Conservation (phyloP, 2,113 vertebrate species). For the human (Homo sapiens) region GRCh38 chrX:148226001-148226500, state of each 20-base stretch:
- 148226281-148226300: background rate
- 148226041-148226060: background rate
- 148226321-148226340: background rate
- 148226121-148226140: background rate
- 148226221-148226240: background rate
- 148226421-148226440: background rate
- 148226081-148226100: background rate
- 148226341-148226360: background rate
- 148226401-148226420: background rate
- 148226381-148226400: background rate
- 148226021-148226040: background rate
- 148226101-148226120: background rate
- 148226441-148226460: background rate
- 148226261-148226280: background rate
- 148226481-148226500: constrained; percentile 16
- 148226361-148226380: background rate
- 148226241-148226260: background rate
- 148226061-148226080: background rate
- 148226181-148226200: background rate
- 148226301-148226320: background rate
- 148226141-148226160: background rate
- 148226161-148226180: background rate
- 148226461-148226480: background rate
- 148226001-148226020: background rate
- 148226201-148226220: background rate